Base-by-base conservation (phyloP, 2,888 invertebrate genomes). In the Spisula subtruncata region DNA sequence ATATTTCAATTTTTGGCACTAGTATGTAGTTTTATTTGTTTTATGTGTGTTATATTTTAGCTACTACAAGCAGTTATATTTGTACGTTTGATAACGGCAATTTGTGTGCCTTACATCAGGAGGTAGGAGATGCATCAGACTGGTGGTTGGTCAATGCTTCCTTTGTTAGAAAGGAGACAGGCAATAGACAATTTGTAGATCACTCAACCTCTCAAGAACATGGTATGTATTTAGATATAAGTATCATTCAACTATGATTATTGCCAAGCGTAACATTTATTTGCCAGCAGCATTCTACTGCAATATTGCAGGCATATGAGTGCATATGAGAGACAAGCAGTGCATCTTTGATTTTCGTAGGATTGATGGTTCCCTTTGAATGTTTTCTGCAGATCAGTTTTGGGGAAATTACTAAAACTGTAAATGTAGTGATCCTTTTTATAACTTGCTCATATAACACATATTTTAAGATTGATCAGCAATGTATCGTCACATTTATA, bases 1-100 rank as follows among this genome's bases (percentile, higher is more conserved):
- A n/a, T n/a, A 51, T 51, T 51, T 1, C 12, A 5, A 51, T 16
- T 51, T 1, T 12, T 16, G 16, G 1, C 51, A 10, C 14, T 8
- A 51, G 12, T 16, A 51, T 51, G 51, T 8, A 66, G 25, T 25
- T n/a, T n/a, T 0, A 20, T 56, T 56, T 18, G n/a, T 29, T 66
- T 29, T 85, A 41, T 41, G 66, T 66, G 32, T 46, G 46, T 51
- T n/a, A 54, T 82, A 54, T 83, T 85, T 2, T 66, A 91, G 91
- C 80, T 18, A 60, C 32, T 16, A 32, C 84, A 54, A 85, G 83
- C 16, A 56, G n/a, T 0, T 96, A 94, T 82, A 79, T 18, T 2
- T 96, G 96, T 90, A 93, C 94, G 81, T 96, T 96, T 92, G 94
- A 95, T 81, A 93, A 94, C 86, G 95, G 94, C 6, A 91, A 94